Base-by-base conservation (phyloP, 2,113 vertebrate genomes). In the Trematomus loennbergii region DNA sequence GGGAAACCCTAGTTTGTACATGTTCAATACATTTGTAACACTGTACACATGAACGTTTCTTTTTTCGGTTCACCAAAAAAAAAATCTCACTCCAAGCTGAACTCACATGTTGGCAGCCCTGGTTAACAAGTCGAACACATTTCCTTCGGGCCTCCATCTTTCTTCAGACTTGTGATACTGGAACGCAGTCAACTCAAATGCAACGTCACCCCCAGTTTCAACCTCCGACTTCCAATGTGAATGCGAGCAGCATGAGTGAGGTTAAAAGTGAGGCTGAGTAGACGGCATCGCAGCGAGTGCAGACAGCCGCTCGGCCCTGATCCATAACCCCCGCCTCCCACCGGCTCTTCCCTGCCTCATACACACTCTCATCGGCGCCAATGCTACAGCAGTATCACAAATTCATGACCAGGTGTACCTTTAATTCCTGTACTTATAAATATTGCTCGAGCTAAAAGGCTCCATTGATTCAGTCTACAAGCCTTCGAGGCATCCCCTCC, bases 381-480 rank as follows among this genome's bases (percentile, higher is more conserved):
- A 5, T n/a, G 22, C 59, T 25, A 61, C 36, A 40, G 36, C 60
- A 29, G 33, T 48, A 49, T 77, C 48, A 53, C 45, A 76, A 67
- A 78, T 69, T 80, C 75, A 82, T 61, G 29, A 72, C 20, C 18
- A 17, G 25, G 36, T 82, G 46, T 81, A 84, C 36, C 17, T 45
- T 1, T 79, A 48, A 61, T 64, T 87, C 40, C 77, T 78, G 40
- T 57, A 85, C 45, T 53, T 68, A 59, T 82, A 82, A 80, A 77
- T 75, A 81, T 83, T 77, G 87, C 79, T 88, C 82, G 64, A 49
- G 57, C 71, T 81, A 78, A 90, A 78, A 89, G 73, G 66, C 59
- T 75, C 75, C 82, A 86, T 78, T 87, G 85, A 92, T 88, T 88
- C 87, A 58, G 79, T 82, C 74, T 75, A 36, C 60, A 81, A 49